Base-by-base conservation (phyloP, 2,113 vertebrate genomes). In the Heterotilapia buettikoferi region DNA sequence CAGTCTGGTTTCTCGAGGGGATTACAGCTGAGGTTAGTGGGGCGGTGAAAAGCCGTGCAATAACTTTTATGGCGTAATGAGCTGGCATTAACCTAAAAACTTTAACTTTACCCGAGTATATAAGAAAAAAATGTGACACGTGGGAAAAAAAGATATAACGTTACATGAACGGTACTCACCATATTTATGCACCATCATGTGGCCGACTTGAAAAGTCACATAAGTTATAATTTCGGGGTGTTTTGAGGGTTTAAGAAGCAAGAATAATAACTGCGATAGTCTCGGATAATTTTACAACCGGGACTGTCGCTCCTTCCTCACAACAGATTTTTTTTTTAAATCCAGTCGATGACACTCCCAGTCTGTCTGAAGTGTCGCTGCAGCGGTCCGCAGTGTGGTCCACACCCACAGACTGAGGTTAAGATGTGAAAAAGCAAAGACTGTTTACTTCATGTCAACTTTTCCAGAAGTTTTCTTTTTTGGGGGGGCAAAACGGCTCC, bases 131-230 rank as follows among this genome's bases (percentile, higher is more conserved):
- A 83, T 54, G 45, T 81, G 40, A 86, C 36, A 52, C 84, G 80
- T 84, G 10, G 19, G 0, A 0, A 83, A 36, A 83, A 21, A 38
- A 87, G 50, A 84, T 45, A 33, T 53, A 9, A 26, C 3, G 19
- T 31, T 61, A 50, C 71, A 2, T 50, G 84, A 83, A 88, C 78
- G 84, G 89, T 86, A 96, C 96, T 96, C 86, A 97, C 96, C 96
- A 83, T 96, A 96, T 92, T 95, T 97, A 84, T 96, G 96, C 59
- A 96, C 96, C 96, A 97, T 97, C 83, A 21, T 87, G 88, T 82
- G 82, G 12, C n/a, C 83, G 8, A 87, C 85, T 63, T 83, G 81
- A 76, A 87, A 86, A 68, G 90, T 73, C 63, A 91, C 87, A 78
- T 45, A 84, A 82, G 66, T n/a, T 9, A 71, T 38, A 61, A 18